phyloP scores from a whole-genome alignment of 1,140 invertebrate species.

The Heliconius melpomene region DNA sequence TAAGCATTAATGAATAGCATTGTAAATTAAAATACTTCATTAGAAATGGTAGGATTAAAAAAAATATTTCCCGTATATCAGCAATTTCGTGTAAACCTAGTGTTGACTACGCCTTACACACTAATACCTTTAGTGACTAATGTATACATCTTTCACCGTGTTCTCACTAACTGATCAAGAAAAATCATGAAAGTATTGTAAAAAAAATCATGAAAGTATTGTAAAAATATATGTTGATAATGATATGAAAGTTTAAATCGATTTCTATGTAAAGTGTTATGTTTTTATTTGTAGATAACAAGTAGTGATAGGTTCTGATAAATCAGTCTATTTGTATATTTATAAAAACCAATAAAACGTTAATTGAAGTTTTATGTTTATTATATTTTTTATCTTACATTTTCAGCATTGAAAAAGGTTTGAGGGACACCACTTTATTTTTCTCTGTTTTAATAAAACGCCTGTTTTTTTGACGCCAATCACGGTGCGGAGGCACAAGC shows the following conservation, averaged over 20 bases:
- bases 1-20: not conserved
- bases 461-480: too few species aligned
- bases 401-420: not conserved
- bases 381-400: not conserved
- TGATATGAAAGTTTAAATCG: not conserved
- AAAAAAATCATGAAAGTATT: too few species aligned
- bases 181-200: too few species aligned
- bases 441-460: too few species aligned
- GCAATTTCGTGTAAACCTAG: too few species aligned
- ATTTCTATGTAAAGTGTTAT: slow-evolving; percentile 1
- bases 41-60: too few species aligned
- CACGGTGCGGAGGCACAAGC: too few species aligned
- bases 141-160: too few species aligned
- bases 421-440: not conserved
- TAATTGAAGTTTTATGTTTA: not conserved
- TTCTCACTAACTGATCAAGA: too few species aligned
- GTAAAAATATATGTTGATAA: not conserved
- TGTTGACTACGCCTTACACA: too few species aligned
- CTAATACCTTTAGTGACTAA: too few species aligned
- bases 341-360: not conserved
- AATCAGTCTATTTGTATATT: not conserved
- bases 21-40: not conserved
- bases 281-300: not conserved
- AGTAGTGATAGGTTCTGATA: not conserved
- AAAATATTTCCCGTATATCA: too few species aligned